Base-by-base conservation (phyloP, 2,113 vertebrate genomes). In the Neodontobutis hainanensis region DNA sequence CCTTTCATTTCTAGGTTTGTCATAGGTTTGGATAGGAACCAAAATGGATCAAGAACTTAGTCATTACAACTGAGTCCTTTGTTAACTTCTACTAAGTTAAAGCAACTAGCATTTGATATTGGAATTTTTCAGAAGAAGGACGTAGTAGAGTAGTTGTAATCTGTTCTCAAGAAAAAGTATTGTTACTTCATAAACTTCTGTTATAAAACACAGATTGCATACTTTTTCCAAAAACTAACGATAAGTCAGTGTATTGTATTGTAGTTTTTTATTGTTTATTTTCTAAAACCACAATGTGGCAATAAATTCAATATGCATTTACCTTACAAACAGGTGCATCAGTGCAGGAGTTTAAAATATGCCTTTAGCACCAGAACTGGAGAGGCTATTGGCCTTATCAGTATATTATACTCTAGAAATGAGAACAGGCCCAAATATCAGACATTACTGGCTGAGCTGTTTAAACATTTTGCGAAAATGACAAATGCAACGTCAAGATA, bases 401-500 rank as follows among this genome's bases (percentile, higher is more conserved):
- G 6, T 55, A n/a, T 4, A 36, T 11, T 55, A 38, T 55, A 11
- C 27, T 11, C 1, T 27, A 27, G 19, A 27, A 27, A 27, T 27
- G 19, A 27, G 19, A 27, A 27, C 11, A 38, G 35, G 52, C 52
- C 36, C 34, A 55, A 55, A 58, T 68, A 49, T 66, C 44, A 12
- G 27, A 63, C 58, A n/a, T 40, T 32, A 58, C 27, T 1, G 1
- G 46, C 10, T 10, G 16, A 70, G 70, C 68, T 75, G 61, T 68
- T 72, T 61, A 70, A 81, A 84, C 59, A 70, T 8, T 19, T 2
- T 7, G 43, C 19, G 51, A 63, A 63, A 76, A 52, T 3, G 8
- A 55, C 16, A 44, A 67, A 68, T 12, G 9, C 42, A 46, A 57
- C 53, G 12, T 53, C 16, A 5, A 81, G 75, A 86, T 84, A 75